A percentile compares a stretch with the other conserved stretches of the same genome.
phyloP scores from a whole-genome alignment of 2,888 invertebrate species.

The Himalopsyche japonica region DNA sequence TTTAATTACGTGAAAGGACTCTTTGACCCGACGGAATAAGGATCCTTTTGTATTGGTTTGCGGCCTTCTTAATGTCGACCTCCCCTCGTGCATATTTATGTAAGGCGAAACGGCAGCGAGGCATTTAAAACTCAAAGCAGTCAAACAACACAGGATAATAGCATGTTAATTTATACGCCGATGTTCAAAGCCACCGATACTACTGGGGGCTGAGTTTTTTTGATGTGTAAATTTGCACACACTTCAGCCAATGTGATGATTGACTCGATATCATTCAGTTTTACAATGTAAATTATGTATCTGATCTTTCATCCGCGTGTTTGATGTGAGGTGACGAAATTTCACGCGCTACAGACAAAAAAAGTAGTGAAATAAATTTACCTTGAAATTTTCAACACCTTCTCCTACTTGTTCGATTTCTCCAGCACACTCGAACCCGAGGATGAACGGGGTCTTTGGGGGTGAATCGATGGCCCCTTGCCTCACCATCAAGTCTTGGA shows the following conservation, averaged over 20 bases:
- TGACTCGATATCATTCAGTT: no score
- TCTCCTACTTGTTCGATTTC: conserved; percentile 79
- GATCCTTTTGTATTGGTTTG: background rate
- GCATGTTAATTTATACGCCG: no score
- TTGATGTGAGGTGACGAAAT: no score
- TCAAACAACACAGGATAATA: no score
- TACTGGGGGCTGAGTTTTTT: no score
- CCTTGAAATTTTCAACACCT: conserved; percentile 77
- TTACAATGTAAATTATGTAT: background rate
- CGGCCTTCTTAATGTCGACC: background rate
- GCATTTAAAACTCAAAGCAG: background rate
- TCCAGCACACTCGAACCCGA: conserved; percentile 88
- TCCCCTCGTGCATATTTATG: background rate
- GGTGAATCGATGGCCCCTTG: conserved; percentile 86
- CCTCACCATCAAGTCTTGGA: conserved; percentile 86
- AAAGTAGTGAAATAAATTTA: conserved; percentile 46
- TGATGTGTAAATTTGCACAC: no score
- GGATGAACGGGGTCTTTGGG: conserved; percentile 86
- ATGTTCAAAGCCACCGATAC: no score
- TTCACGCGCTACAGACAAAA: no score
- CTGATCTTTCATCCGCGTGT: background rate
- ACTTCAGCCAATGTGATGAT: no score
- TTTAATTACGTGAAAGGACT: background rate
- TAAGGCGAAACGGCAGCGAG: background rate
- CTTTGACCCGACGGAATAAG: background rate